These are phyloP conservation scores for Malacoctenus gilli DNA, from an alignment of 2,797 vertebrate species.

Conservation along the genomic window DNA sequence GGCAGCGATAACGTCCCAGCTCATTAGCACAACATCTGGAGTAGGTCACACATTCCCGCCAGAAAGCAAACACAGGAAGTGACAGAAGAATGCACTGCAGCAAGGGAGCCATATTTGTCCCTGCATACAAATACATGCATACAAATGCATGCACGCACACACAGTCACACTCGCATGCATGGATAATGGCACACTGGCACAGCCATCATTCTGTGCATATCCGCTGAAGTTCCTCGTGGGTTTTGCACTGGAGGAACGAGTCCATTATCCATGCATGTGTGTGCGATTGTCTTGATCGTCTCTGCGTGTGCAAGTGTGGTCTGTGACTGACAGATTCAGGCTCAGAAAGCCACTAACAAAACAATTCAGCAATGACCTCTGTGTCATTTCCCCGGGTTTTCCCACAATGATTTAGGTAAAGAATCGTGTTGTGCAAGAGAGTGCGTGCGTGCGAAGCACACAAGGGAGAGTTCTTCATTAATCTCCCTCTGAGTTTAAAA, in stretches of 20 bases:
- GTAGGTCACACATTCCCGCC: constrained; percentile 58
- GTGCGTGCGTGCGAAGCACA: not conserved
- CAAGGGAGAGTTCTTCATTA: constrained; percentile 8
- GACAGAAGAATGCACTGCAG: constrained; percentile 40
- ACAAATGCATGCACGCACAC: constrained; percentile 16
- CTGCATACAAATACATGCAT: constrained; percentile 21
- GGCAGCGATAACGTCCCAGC: constrained; percentile 57
- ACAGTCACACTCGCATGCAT: constrained; percentile 17
- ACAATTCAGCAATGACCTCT: constrained; percentile 35
- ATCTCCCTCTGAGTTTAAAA: not conserved
- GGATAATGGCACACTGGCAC: not conserved
- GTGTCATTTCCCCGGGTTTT: constrained; percentile 37
- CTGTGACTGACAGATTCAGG: constrained; percentile 42
- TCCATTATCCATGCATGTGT: no score
- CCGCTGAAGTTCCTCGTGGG: constrained; percentile 8
- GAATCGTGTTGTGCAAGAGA: constrained; percentile 4
- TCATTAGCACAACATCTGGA: constrained; percentile 70
- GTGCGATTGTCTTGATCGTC: no score
- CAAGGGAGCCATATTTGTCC: constrained; percentile 37
- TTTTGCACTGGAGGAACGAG: constrained; percentile 8
- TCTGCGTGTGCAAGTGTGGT: constrained; percentile 8
- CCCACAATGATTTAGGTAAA: constrained; percentile 12
- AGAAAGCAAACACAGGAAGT: constrained; percentile 49
- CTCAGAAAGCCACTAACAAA: constrained; percentile 24
- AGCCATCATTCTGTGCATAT: constrained; percentile 5